These are phyloP conservation scores for Limonius californicus DNA, from an alignment of 1,140 invertebrate species.

Conservation along the genomic window DNA sequence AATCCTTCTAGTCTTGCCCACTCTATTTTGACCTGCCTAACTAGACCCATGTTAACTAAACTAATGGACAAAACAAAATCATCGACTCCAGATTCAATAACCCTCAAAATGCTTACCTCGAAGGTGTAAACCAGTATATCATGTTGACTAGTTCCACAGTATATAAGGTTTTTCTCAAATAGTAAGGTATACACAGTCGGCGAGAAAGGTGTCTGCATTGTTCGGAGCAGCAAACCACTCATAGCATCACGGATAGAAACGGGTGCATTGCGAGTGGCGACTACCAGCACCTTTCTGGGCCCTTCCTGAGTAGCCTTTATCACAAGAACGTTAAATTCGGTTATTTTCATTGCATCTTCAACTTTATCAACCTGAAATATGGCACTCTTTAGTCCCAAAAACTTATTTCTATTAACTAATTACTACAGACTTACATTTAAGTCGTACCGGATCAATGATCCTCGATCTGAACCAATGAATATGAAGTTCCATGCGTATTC, in stretches of 20 bases:
- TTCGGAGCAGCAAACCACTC: constrained; percentile 50
- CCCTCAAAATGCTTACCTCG: constrained; percentile 34
- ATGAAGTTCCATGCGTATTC: constrained; percentile 51
- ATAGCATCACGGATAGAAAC: constrained; percentile 53
- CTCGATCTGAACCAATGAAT: constrained; percentile 52
- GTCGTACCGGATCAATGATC: constrained; percentile 50
- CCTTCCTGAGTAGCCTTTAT: constrained; percentile 54
- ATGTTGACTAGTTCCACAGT: constrained; percentile 41
- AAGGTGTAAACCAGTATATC: constrained; percentile 41
- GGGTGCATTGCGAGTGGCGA: constrained; percentile 53
- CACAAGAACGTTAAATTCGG: constrained; percentile 49
- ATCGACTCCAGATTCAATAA: too few relatives aligned
- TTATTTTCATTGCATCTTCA: constrained; percentile 49
- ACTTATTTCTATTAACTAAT: too few relatives aligned
- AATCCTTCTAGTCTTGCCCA: too few relatives aligned
- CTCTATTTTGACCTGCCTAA: too few relatives aligned
- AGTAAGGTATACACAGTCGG: constrained; percentile 40
- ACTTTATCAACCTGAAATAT: constrained; percentile 46
- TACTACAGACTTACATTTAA: constrained; percentile 45
- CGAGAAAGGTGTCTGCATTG: constrained; percentile 23
- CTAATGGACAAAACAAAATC: too few relatives aligned
- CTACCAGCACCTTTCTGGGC: constrained; percentile 51
- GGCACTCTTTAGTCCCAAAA: background rate
- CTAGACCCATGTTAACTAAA: too few relatives aligned
- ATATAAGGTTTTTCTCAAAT: constrained; percentile 36